phyloP scores from a whole-genome alignment of 2,113 vertebrate genomes.

The Cnemophilus loriae region DNA sequence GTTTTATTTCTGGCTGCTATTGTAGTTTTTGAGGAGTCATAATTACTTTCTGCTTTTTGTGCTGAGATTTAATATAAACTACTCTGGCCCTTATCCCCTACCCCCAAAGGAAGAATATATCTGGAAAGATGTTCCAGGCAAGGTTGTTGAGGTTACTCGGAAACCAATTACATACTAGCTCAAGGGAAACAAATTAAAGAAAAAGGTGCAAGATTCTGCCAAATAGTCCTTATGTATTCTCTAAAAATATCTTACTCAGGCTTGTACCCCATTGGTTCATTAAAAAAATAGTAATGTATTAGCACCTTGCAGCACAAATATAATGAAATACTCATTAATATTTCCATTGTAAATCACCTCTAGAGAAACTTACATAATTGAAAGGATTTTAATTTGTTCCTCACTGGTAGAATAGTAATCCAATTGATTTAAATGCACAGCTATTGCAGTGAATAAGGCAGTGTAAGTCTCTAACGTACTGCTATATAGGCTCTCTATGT shows the following conservation, averaged over 20 bases:
- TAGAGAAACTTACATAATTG: neutral
- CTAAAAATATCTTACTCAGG: neutral
- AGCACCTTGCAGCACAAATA: neutral
- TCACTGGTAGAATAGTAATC: neutral
- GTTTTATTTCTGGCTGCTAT: neutral
- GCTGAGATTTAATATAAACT: neutral
- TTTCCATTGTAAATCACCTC: neutral
- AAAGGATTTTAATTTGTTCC: neutral
- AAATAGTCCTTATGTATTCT: neutral
- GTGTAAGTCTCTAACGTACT: neutral
- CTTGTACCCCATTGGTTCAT: neutral
- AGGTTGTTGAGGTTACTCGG: slow-evolving; percentile 13
- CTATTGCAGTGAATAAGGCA: neutral
- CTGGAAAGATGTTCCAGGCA: neutral
- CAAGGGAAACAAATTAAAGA: neutral
- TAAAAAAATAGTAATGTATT: neutral
- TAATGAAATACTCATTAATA: slow-evolving; percentile 38
- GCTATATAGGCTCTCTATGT: neutral
- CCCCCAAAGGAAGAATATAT: neutral
- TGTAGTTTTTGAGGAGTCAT: neutral
- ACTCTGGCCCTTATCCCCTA: neutral
- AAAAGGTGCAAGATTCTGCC: slow-evolving; percentile 2
- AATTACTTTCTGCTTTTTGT: neutral
- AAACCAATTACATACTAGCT: slow-evolving; percentile 15
- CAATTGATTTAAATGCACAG: neutral